These are phyloP conservation scores for Drosophila persimilis DNA, from an alignment of 1,140 invertebrate species.

Conservation along the genomic window DNA sequence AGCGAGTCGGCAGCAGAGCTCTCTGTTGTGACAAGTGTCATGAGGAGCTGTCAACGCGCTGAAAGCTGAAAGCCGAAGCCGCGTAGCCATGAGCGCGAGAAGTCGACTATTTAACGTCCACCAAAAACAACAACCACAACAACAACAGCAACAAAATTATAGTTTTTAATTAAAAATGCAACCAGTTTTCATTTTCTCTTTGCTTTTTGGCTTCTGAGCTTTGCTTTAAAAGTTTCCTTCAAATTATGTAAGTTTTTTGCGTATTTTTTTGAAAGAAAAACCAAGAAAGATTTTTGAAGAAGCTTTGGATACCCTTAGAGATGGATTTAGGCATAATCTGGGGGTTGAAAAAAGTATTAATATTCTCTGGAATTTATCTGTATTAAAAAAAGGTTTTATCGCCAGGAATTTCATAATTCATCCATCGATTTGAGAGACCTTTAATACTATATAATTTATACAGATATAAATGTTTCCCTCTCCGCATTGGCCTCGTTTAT, in stretches of 20 bases:
- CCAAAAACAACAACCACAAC: constrained; percentile 20
- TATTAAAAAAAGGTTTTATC: no score
- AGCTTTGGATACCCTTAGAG: no score
- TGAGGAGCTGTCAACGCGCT: constrained; percentile 61
- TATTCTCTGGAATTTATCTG: no score
- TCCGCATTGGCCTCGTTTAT: no score
- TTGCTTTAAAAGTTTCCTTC: constrained; percentile 26
- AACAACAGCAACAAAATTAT: constrained; percentile 17
- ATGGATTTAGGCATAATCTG: no score
- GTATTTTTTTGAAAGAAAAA: constrained; percentile 28
- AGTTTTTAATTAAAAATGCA: constrained; percentile 68
- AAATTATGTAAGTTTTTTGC: constrained; percentile 58
- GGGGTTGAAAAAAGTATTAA: no score
- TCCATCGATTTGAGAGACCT: no score
- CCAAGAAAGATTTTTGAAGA: constrained; percentile 3
- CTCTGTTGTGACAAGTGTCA: constrained; percentile 70
- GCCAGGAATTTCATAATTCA: no score
- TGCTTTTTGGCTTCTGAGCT: constrained; percentile 13
- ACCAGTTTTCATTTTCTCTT: constrained; percentile 34
- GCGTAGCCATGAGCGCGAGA: no score
- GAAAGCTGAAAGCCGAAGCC: constrained; percentile 18
- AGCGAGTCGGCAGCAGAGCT: constrained; percentile 9
- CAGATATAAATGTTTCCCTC: no score
- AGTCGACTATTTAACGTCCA: constrained; percentile 44
- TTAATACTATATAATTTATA: no score